phyloP scores from a whole-genome alignment of 1,140 invertebrate species.

The Drosophila carrolli region DNA sequence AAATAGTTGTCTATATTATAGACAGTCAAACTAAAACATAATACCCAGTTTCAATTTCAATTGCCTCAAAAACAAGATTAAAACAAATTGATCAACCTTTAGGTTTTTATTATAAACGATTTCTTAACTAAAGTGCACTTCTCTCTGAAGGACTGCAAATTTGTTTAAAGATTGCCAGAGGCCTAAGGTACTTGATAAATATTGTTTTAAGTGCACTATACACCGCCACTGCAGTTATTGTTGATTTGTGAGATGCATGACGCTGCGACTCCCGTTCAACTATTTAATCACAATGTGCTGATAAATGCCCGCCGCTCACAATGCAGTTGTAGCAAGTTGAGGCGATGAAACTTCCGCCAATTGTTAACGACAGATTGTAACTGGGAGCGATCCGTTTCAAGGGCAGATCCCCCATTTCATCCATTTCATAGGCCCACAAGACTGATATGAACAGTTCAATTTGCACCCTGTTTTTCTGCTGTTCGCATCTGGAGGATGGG shows the following conservation, averaged over 20 bases:
- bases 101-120: no score
- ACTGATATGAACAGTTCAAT: slow-evolving; percentile 3
- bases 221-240: slow-evolving; percentile 11
- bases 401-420: slow-evolving; percentile 27
- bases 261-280: slow-evolving; percentile 13
- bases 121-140: no score
- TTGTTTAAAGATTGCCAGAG: no score
- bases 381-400: slow-evolving; percentile 30
- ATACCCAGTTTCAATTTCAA: no score
- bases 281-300: slow-evolving; percentile 28
- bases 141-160: no score
- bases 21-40: no score
- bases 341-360: slow-evolving; percentile 63
- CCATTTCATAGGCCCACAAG: not conserved
- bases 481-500: slow-evolving; percentile 11
- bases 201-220: not conserved
- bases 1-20: no score
- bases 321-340: slow-evolving; percentile 32
- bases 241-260: slow-evolving; percentile 25
- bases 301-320: slow-evolving; percentile 43
- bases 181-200: no score
- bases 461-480: not conserved
- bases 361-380: slow-evolving; percentile 40
- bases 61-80: no score
- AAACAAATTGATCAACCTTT: no score